Evolutionary conservation across 2,797 vertebrate species (phyloP).

Genomic region (Bovichtus variegatus): DNA sequence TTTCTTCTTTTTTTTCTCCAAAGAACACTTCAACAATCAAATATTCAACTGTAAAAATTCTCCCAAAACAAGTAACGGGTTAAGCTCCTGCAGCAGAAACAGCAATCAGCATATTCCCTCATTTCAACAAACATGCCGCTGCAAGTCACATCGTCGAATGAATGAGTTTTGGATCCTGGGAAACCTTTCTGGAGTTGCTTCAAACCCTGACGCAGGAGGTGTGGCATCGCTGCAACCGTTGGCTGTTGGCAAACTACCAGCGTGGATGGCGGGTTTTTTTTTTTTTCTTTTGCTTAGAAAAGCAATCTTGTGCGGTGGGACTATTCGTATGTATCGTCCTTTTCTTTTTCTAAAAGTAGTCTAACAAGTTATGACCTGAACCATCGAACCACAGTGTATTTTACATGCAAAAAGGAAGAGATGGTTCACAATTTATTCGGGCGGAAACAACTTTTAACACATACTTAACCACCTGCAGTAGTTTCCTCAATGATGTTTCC

Average conservation of each 20-base stretch:
- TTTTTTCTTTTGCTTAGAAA: constrained; percentile 24
- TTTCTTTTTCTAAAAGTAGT: neutral
- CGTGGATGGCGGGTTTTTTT: neutral
- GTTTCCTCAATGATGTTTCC: neutral
- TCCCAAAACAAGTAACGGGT: neutral
- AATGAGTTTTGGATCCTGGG: constrained; percentile 41
- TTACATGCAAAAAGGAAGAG: neutral
- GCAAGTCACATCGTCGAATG: constrained; percentile 44
- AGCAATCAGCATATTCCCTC: constrained; percentile 3
- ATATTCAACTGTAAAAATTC: neutral
- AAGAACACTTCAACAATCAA: neutral
- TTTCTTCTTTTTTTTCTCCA: neutral
- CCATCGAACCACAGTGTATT: neutral
- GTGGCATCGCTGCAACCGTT: constrained; percentile 52
- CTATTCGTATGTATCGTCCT: neutral
- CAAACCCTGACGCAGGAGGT: constrained; percentile 21
- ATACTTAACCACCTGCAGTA: neutral
- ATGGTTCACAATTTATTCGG: neutral
- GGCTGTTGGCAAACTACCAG: constrained; percentile 47
- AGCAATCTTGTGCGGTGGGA: neutral
- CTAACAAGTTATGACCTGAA: neutral
- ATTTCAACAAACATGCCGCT: constrained; percentile 49
- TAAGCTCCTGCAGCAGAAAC: constrained; percentile 6
- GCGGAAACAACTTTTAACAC: neutral
- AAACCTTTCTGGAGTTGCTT: constrained; percentile 35